Base-by-base conservation (phyloP, 30 jellyfish, hydroid and myxozoan species). In the Aurelia aurita region DNA sequence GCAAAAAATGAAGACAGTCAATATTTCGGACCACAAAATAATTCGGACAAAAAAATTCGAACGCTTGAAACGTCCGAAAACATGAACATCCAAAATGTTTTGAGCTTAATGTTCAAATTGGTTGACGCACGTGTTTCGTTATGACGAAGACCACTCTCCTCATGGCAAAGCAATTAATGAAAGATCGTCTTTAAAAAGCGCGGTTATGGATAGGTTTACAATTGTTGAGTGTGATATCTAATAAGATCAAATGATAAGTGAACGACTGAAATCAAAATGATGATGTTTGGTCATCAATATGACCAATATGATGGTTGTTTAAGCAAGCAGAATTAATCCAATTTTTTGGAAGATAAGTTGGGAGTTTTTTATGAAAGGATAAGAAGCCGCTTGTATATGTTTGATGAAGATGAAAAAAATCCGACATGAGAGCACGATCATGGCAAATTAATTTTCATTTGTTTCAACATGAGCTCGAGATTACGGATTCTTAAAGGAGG, bases 361-460 rank as follows among this genome's bases (percentile, higher is more conserved):
- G 84, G 62, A 72, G 19, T 44, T 51, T 58, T 72, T 72, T 72
- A 12, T 29, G 62, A 57, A 18, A 61, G 20, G 60, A 23, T 35
- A 53, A 74, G 39, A 53, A 58, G 86, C 86, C 74, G 75, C 76
- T 44, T 55, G 29, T 27, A 22, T 19, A 55, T 22, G 60, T 18
- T 73, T 74, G 63, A 55, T 53, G 19, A 35, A 43, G 86, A 74
- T 74, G 86, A 74, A 74, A 74, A 32, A 72, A 74, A 53, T 55
- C 86, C 86, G 86, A 74, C 72, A 55, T 74, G 62, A 74, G 18
- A 31, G 59, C 72, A 62, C 39, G 86, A 55, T 74, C 75, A 74
- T 31, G 60, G 39, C 86, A 74, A 44, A 74, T 57, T 57, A 54
- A 74, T 57, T 58, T 57, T 53, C 75, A 74, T 55, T 53, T 74